Conservation (phyloP, 2,113 vertebrate genomes). For the Sylvia atricapilla region DNA sequence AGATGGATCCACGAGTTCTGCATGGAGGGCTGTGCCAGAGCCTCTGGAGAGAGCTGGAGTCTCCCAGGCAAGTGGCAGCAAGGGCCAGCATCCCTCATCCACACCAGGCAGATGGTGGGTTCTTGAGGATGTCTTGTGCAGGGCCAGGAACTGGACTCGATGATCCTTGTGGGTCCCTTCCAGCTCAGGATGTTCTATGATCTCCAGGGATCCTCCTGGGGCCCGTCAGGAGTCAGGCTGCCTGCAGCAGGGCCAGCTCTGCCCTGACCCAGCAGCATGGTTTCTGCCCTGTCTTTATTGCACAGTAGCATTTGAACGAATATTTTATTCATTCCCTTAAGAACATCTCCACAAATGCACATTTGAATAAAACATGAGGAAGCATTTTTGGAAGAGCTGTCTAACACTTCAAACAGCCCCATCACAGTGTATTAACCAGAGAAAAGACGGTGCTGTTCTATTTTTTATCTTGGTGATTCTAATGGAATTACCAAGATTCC, state of each 20-base stretch:
- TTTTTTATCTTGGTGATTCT: not conserved
- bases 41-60: not conserved
- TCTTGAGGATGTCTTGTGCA: not conserved
- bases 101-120: not conserved
- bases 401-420: not conserved
- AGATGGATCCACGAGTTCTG: not conserved
- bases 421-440: not conserved
- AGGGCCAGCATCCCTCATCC: not conserved
- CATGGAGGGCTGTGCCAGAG: not conserved
- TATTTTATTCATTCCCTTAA: slow-evolving; percentile 11
- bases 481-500: not conserved
- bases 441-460: not conserved
- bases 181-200: not conserved
- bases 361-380: slow-evolving; percentile 43
- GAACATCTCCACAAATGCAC: slow-evolving; percentile 13
- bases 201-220: not conserved
- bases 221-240: not conserved
- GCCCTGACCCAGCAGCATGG: not conserved
- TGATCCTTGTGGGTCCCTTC: not conserved
- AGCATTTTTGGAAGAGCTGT: not conserved
- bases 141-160: not conserved
- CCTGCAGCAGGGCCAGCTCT: not conserved
- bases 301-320: not conserved
- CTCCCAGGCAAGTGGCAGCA: not conserved
- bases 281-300: not conserved